phyloP scores from a whole-genome alignment of 2,888 invertebrate genomes.

The Crioceris asparagi region DNA sequence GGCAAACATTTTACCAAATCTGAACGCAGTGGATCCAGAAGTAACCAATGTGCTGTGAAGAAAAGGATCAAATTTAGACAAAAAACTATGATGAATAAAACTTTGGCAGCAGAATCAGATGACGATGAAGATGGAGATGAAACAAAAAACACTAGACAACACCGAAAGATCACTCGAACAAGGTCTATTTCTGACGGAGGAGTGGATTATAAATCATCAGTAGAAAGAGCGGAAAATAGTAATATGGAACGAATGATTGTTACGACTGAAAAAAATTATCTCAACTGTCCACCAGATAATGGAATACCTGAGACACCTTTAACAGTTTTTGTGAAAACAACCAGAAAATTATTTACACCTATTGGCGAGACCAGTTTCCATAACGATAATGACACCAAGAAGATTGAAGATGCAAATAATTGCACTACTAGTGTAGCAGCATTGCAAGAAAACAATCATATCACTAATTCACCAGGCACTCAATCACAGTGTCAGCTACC shows the following conservation, averaged over 20 bases:
- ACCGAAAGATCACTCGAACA: slow-evolving; percentile 24
- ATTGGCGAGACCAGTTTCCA: slow-evolving; percentile 23
- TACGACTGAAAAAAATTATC: slow-evolving; percentile 26
- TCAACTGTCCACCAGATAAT: slow-evolving; percentile 13
- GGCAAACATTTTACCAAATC: slow-evolving; percentile 21
- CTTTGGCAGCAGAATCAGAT: slow-evolving; percentile 26
- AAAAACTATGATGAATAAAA: slow-evolving; percentile 26
- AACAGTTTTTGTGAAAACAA: slow-evolving; percentile 70
- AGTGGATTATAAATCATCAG: slow-evolving; percentile 4
- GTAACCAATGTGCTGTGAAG: slow-evolving; percentile 31
- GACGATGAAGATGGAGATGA: slow-evolving; percentile 18
- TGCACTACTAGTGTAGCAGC: too few species aligned
- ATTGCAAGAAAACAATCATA: slow-evolving; percentile 3
- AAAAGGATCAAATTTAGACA: slow-evolving; percentile 31
- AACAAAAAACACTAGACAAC: slow-evolving; percentile 16
- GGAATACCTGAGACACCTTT: slow-evolving; percentile 29
- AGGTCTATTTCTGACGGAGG: slow-evolving; percentile 22
- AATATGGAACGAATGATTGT: slow-evolving; percentile 25
- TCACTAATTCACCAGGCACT: slow-evolving; percentile 2
- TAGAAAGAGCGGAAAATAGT: not conserved
- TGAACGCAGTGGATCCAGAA: slow-evolving; percentile 15
- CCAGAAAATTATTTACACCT: slow-evolving; percentile 68
- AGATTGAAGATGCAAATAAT: too few species aligned
- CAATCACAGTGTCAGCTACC: slow-evolving; percentile 38
- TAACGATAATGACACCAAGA: too few species aligned